Percentiles rank a stretch among this genome's conserved stretches.
These are phyloP conservation scores for Ataeniobius toweri DNA, from an alignment of 2,797 vertebrate species.

Conservation along the genomic window DNA sequence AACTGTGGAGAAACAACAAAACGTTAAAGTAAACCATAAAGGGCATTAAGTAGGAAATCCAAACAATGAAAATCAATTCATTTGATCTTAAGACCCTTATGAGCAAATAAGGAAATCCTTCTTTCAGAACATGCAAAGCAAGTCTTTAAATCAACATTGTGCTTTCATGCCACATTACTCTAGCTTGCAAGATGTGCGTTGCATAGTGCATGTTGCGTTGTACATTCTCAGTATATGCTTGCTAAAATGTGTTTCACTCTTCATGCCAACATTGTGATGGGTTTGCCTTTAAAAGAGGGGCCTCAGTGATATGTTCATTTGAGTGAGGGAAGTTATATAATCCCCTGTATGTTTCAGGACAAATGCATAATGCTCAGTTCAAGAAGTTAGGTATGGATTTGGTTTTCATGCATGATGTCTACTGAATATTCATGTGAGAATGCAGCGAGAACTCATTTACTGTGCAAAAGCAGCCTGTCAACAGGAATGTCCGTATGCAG, in stretches of 20 bases:
- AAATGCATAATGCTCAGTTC: slow-evolving; percentile 61
- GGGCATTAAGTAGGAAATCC: not conserved
- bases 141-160: not conserved
- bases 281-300: slow-evolving; percentile 20
- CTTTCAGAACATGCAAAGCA: not conserved
- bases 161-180: not conserved
- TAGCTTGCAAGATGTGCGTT: not conserved
- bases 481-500: slow-evolving; percentile 13
- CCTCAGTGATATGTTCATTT: slow-evolving; percentile 33
- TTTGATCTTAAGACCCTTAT: not conserved
- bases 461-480: slow-evolving; percentile 26
- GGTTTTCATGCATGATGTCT: slow-evolving; percentile 33
- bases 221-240: too few species aligned
- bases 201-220: not conserved
- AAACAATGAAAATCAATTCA: not conserved
- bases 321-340: slow-evolving; percentile 62
- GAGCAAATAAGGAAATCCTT: not conserved
- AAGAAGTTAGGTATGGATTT: slow-evolving; percentile 64
- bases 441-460: slow-evolving; percentile 7
- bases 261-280: slow-evolving; percentile 24
- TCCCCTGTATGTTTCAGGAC: slow-evolving; percentile 32
- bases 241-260: not conserved
- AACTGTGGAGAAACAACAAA: not conserved
- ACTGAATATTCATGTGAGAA: slow-evolving; percentile 20
- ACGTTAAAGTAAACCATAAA: not conserved